Evolutionary conservation across 2,113 vertebrate species (phyloP), one percentile per base, ranked within the genome.

Genomic region (Erinaceus europaeus): DNA sequence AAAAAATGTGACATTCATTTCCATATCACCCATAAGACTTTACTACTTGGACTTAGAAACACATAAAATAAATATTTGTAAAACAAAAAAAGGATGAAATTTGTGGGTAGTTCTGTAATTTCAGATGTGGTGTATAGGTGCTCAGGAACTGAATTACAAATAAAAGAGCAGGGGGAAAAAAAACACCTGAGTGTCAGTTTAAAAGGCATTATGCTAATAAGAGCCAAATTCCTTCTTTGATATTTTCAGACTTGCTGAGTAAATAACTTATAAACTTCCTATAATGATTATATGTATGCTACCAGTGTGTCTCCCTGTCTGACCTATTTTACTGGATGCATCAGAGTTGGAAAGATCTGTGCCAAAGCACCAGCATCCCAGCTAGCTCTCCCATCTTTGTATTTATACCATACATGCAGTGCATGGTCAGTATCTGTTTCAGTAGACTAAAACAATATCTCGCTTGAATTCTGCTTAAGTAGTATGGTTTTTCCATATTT

Each of bases 171-270:
- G 86, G n/a, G n/a, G n/a, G n/a, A 50, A 65, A 90, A 92, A 84
- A 92, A 90, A 89, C 92, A 94, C 76, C 57, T 80, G 44, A 80
- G 89, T 91, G 64, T 91, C 92, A 87, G 93, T 91, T 95, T 90
- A 82, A 94, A 93, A 93, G 75, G 64, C 77, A 89, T 93, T 87
- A 91, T 94, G 93, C 78, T 93, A 96, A 91, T 92, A 83, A 90
- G 87, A 93, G 46, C 36, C 84, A 87, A 83, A 94, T 91, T 94
- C 82, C 82, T 79, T 82, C 79, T 95, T 85, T 96, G 92, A 93
- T 96, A 96, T 95, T 94, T 96, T 89, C 84, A 93, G 62, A 65
- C 65, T 87, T 88, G 89, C 90, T 94, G 92, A 90, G 93, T 93
- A 95, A 95, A 95, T 93, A 96, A 94, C 89, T 91, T 81, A 89